phyloP scores from a whole-genome alignment of 2,113 vertebrate species.

The Psephotus haematonotus region DNA sequence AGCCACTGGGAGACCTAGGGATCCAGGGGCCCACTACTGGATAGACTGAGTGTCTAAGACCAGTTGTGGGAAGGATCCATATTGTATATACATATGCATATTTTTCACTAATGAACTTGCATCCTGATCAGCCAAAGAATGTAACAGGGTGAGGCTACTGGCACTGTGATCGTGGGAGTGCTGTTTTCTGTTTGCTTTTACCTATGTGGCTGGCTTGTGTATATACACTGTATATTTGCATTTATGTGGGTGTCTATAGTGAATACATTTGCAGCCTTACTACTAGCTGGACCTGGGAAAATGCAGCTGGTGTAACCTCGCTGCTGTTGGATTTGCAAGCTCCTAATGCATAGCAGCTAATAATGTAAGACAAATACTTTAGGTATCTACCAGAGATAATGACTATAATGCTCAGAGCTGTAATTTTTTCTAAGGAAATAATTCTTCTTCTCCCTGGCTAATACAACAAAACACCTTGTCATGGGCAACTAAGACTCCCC shows the following conservation, averaged over 20 bases:
- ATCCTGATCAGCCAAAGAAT: not conserved
- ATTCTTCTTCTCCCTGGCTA: not conserved
- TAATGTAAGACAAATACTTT: not conserved
- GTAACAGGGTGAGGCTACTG: not conserved
- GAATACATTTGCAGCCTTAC: not conserved
- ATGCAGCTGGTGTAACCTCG: not conserved
- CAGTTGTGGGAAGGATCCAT: not conserved
- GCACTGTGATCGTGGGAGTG: not conserved
- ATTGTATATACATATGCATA: rapidly evolving
- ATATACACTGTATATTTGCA: not conserved
- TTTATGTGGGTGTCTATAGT: not conserved
- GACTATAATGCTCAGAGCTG: not conserved
- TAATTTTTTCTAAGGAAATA: not conserved
- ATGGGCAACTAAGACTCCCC: not conserved
- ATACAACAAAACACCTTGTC: not conserved
- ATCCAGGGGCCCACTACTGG: not conserved
- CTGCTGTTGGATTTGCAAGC: not conserved
- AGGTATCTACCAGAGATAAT: not conserved
- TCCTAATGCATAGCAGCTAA: not conserved
- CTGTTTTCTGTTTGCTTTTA: not conserved
- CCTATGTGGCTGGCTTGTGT: not conserved
- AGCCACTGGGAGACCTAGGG: not conserved
- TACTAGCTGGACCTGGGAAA: not conserved
- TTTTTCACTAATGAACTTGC: not conserved
- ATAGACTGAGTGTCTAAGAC: not conserved